Evolutionary conservation across 2,797 vertebrate genomes (phyloP).

Genomic region (Otolemur crassicaudatus): DNA sequence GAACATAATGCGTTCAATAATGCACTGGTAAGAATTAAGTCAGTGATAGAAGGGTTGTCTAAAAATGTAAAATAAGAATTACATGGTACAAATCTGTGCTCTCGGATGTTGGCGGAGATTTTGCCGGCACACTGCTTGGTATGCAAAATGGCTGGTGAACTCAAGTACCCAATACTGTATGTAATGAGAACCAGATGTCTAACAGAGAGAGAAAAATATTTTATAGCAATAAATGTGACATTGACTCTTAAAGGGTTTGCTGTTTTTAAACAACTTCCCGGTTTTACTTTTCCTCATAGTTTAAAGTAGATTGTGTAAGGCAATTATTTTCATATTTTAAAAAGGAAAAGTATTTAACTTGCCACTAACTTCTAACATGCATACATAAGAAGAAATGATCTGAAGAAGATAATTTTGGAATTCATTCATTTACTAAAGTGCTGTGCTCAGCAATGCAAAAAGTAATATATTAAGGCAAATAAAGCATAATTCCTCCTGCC

Average conservation of each 20-base stretch:
- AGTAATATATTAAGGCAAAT: slow-evolving; percentile 3
- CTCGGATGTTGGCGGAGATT: background rate
- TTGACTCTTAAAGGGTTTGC: slow-evolving; percentile 76
- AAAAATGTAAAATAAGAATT: slow-evolving; percentile 28
- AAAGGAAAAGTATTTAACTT: slow-evolving; percentile 26
- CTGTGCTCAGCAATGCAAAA: slow-evolving; percentile 5
- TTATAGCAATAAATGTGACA: slow-evolving; percentile 83
- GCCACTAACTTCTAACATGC: slow-evolving; percentile 12
- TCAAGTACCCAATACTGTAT: slow-evolving; percentile 76
- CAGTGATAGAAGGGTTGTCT: background rate
- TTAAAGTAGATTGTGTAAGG: slow-evolving; percentile 21
- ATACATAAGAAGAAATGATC: slow-evolving; percentile 34
- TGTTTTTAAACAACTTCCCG: slow-evolving; percentile 64
- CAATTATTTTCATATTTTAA: slow-evolving; percentile 42
- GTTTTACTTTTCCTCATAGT: slow-evolving; percentile 32
- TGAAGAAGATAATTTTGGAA: slow-evolving; percentile 35
- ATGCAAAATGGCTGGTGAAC: slow-evolving; percentile 77
- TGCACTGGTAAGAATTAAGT: background rate
- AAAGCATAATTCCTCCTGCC: slow-evolving; percentile 54
- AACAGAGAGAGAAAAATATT: slow-evolving; percentile 79
- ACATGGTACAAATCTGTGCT: background rate
- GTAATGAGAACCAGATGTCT: slow-evolving; percentile 83
- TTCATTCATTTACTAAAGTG: slow-evolving; percentile 32
- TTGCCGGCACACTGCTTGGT: slow-evolving; percentile 58
- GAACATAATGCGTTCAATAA: background rate